Conservation (phyloP, 2,113 vertebrate genomes). For the Nerophis ophidion region DNA sequence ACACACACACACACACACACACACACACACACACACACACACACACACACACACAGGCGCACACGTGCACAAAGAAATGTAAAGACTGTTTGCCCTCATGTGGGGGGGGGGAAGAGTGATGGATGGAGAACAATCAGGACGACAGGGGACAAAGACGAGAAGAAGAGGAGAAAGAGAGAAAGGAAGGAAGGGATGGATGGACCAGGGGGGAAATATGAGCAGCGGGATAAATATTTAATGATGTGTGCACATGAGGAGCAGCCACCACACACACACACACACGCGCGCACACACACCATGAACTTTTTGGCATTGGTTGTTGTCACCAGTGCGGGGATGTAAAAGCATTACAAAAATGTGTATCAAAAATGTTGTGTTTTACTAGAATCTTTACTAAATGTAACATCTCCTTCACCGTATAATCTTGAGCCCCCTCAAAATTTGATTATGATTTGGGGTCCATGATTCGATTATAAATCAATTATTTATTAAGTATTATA, state of each 20-base stretch:
- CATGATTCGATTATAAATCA: too few species aligned
- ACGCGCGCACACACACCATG: conserved; percentile 1
- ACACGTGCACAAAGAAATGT: neutral
- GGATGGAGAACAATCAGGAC: neutral
- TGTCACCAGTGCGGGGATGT: too few species aligned
- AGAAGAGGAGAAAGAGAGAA: conserved; percentile 25
- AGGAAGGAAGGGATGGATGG: conserved; percentile 31
- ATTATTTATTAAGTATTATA: too few species aligned
- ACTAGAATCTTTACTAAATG: too few species aligned
- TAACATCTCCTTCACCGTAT: too few species aligned
- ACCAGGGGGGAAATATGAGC: conserved; percentile 59
- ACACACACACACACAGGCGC: neutral
- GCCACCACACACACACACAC: conserved; percentile 6
- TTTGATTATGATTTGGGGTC: too few species aligned
- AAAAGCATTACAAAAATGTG: too few species aligned
- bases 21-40: conserved; percentile 16
- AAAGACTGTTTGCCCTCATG: neutral
- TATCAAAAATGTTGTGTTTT: too few species aligned
- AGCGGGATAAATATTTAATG: conserved; percentile 74
- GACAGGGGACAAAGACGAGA: neutral
- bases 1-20: neutral
- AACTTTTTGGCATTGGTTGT: too few species aligned
- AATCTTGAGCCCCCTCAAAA: too few species aligned
- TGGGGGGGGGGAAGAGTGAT: neutral
- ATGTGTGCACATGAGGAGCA: conserved; percentile 64